Evolutionary conservation across 1,140 invertebrate species (phyloP), one percentile per base, ranked within the genome.

Genomic region (Cyclargus thomasi): DNA sequence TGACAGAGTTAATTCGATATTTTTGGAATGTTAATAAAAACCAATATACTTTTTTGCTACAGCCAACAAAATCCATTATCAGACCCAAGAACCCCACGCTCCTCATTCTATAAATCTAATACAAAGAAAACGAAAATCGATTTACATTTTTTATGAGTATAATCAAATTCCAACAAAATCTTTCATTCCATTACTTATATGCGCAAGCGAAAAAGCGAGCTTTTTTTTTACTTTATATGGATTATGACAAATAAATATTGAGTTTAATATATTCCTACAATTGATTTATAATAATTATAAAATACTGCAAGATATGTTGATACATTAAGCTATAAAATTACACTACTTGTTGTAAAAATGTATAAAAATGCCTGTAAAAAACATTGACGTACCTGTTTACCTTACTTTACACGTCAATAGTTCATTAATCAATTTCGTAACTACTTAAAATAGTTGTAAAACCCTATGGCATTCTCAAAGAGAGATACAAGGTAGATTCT

Each of bases 351-450:
- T 20, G 55, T 59, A 59, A 59, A 59, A 21, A 20, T 18, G 20
- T 59, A 59, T 59, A 18, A 59, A 55, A 59, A 59, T 59, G 55
- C 55, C 55, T 59, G 18, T 59, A 59, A 59, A 59, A 53, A 47
- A 47, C 3, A 47, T 47, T 47, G 39, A 47, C 39, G 39, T 1
- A 47, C 0, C 0, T 47, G 5, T 29, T 7, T 29, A 29, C 39
- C 4, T 3, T 35, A 35, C 39, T 11, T 47, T 6, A 6, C 1
- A 47, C 39, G 39, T 16, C 39, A 47, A 47, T 47, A 47, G 14
- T 16, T 47, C 6, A 3, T 16, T 14, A 8, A 47, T 47, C 39
- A 8, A 11, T 47, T 47, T 47, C 11, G 39, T 47, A 47, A 14
- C 39, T 29, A 47, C 14, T 47, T 47, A 47, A 8, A 47, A 47